Evolutionary conservation across 2,113 vertebrate genomes (phyloP).

Genomic region (Brachypodius melanocephalos): DNA sequence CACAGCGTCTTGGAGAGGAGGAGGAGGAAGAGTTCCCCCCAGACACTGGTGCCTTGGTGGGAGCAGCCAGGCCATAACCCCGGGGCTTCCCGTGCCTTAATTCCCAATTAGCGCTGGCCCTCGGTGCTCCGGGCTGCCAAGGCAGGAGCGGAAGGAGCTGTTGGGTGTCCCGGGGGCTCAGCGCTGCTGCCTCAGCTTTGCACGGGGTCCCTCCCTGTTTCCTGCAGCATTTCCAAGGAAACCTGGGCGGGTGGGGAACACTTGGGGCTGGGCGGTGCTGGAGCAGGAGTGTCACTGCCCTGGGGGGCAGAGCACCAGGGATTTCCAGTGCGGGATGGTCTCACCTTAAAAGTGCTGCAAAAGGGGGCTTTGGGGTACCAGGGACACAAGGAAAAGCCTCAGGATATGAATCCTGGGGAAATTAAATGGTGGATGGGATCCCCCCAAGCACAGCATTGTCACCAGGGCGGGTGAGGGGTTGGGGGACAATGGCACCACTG

Average conservation of each 20-base stretch:
- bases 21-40: neutral
- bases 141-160: neutral
- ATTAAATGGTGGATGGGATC: rapidly evolving
- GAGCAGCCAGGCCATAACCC: neutral
- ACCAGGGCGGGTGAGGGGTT: rapidly evolving
- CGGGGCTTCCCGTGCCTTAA: rapidly evolving
- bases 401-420: neutral
- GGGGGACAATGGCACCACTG: rapidly evolving
- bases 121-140: neutral
- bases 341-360: rapidly evolving
- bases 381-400: neutral
- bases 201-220: rapidly evolving
- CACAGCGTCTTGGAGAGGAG: neutral
- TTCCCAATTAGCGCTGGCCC: neutral
- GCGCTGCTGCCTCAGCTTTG: neutral
- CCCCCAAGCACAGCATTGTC: rapidly evolving
- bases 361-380: neutral
- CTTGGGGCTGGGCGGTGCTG: neutral
- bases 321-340: rapidly evolving
- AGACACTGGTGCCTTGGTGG: neutral
- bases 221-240: neutral
- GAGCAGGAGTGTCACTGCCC: neutral
- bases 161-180: rapidly evolving
- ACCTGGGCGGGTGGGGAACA: neutral
- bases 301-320: rapidly evolving